Evolutionary conservation across 1,140 invertebrate genomes (phyloP).

Genomic region (Trichomalopsis sarcophagae): DNA sequence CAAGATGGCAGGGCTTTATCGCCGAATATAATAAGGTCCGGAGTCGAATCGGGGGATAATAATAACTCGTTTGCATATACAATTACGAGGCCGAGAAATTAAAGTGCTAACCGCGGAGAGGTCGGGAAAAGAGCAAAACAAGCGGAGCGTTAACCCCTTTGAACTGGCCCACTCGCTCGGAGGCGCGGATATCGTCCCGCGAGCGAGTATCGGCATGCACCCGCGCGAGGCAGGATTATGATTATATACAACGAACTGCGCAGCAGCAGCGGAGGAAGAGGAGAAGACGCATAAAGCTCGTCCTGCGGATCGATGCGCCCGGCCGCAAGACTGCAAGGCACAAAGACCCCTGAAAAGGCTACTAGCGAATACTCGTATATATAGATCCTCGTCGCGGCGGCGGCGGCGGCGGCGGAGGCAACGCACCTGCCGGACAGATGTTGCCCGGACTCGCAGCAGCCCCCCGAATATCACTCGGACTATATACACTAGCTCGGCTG

Average conservation of each 20-base stretch:
- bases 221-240: too few species aligned
- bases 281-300: constrained; percentile 24
- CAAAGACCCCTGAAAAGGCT: constrained; percentile 21
- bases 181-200: too few species aligned
- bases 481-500: neutral
- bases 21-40: too few species aligned
- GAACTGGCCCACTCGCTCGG: too few species aligned
- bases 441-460: constrained; percentile 16
- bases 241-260: neutral
- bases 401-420: neutral
- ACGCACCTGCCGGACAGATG: constrained; percentile 50
- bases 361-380: neutral
- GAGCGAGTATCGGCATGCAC: too few species aligned
- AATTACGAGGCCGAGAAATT: too few species aligned
- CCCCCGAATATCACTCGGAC: constrained; percentile 10
- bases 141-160: too few species aligned
- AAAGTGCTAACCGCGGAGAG: too few species aligned
- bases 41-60: too few species aligned
- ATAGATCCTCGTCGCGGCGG: neutral
- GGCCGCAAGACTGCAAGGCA: neutral
- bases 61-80: too few species aligned
- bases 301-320: constrained; percentile 14
- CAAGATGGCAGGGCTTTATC: too few species aligned
- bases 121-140: too few species aligned
- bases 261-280: neutral